Evolutionary conservation across 1,140 invertebrate species (phyloP), one percentile per base, ranked within the genome.

Genomic region (Listronotus oregonensis): DNA sequence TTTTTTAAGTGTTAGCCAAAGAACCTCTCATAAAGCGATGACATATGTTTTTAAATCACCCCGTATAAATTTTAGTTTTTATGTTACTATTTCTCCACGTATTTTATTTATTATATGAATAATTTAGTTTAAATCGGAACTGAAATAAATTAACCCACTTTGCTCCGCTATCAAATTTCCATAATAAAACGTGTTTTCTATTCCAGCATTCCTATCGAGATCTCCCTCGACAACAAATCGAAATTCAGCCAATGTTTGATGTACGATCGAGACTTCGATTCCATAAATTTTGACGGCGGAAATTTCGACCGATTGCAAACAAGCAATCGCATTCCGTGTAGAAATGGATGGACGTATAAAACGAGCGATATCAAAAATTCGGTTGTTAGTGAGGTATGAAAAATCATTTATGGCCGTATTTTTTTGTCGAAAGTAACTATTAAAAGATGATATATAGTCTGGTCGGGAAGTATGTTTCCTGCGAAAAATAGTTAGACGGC

Each of bases 301-400:
- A 12, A 40, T 34, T 56, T 62, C n/a, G 42, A 59, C 10, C 10
- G 12, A 18, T 14, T n/a, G 12, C 11, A 43, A 21, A 63, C 17
- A 10, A 9, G 11, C 15, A 31, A 31, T 14, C 37, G 17, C 0
- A 72, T 85, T 27, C 79, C 83, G 0, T 91, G 89, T 72, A 78
- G 80, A 54, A 77, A 86, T 71, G 88, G 89, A 7, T 91, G 89
- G 88, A 80, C 80, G 42, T 89, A 86, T 73, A 85, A 90, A 68
- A 80, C 79, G 63, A 80, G 79, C 42, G 73, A 85, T 18, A 87
- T 88, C 75, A 81, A 82, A 42, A 85, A 82, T 61, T 90, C 18
- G 10, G n/a, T 17, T 17, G 44, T 15, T 46, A 17, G 14, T 46
- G 18, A 21, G 44, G 18, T 21, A 17, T 52, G 14, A 56, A 18